Evolutionary conservation across 37 sponge, comb jelly and placozoan species (phyloP), one percentile per base, ranked within the genome.

Genomic region (Agelas oroides): DNA sequence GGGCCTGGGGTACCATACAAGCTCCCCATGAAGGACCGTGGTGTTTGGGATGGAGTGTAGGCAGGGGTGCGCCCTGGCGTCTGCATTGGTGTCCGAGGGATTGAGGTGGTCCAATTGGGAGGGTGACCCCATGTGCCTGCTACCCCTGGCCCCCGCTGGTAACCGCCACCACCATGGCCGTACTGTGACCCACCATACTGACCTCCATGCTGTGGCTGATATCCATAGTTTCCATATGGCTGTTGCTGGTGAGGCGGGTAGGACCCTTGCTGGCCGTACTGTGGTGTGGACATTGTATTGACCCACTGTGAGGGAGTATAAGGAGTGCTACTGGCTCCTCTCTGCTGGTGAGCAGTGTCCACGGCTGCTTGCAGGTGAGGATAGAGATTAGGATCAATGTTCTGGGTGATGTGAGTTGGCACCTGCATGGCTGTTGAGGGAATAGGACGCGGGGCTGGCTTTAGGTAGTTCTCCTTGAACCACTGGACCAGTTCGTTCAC

Each of bases 401-500:
- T 32, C 62, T 38, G 20, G 76, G 25, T 57, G 46, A 41, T 59
- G 55, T 52, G 24, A 18, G 87, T 66, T 17, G 27, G 20, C 57
- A 64, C 30, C 27, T 15, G 16, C 41, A 40, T 23, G 31, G 65
- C 28, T 12, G 59, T 61, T 0, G 73, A 37, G 3, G 75, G 53
- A 2, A 67, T 23, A 20, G 90, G 86, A 40, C 76, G 65, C 1
- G 94, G 87, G 23, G 76, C 33, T 3, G 92, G 92, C 20, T 92
- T 92, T 27, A 71, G 73, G 60, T 89, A 96, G 75, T 96, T 92
- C 18, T 85, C 87, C 75, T 98, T 98, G 77, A 96, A 98, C 93
- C 94, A 98, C 20, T 89, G 77, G 8, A 98, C 40, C 73, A 98
- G 84, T 3, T 39, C 70, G 2, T 85, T 64, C 19, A 98, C 74